Conservation (phyloP, 2,888 invertebrate genomes). For the Hypolimnas misippus region DNA sequence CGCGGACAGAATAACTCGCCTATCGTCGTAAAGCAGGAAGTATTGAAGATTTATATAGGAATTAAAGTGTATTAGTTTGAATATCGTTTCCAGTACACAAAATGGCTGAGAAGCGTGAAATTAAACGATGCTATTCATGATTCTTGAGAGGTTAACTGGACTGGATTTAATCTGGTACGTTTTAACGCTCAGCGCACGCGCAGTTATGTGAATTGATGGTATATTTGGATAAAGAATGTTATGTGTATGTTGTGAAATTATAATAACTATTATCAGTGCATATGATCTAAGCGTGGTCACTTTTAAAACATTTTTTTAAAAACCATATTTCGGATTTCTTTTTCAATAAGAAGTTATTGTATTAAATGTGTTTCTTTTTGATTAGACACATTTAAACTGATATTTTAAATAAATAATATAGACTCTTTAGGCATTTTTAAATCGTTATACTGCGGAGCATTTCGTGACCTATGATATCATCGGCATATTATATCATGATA, state of each 20-base stretch:
- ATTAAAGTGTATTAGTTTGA: constrained; percentile 35
- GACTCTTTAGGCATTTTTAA: no score
- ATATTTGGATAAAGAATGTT: constrained; percentile 10
- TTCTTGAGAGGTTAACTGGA: constrained; percentile 58
- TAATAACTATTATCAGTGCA: no score
- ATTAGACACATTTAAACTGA: no score
- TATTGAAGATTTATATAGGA: constrained; percentile 20
- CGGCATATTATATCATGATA: no score
- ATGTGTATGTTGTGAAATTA: neutral
- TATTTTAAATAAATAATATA: no score
- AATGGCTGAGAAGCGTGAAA: constrained; percentile 62
- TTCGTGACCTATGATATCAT: no score
- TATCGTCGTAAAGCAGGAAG: constrained; percentile 16
- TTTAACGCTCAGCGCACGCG: constrained; percentile 29
- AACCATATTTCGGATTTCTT: no score
- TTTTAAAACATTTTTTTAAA: no score
- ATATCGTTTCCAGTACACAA: constrained; percentile 30
- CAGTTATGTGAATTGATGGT: constrained; percentile 19
- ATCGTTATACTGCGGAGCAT: no score
- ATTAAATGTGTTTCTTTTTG: no score
- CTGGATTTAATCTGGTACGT: constrained; percentile 27
- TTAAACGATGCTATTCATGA: constrained; percentile 69
- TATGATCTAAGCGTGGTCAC: no score
- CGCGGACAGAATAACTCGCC: neutral
- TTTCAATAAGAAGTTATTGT: no score